Base-by-base conservation (phyloP, 2,888 invertebrate genomes). In the Drosophila ustulata region DNA sequence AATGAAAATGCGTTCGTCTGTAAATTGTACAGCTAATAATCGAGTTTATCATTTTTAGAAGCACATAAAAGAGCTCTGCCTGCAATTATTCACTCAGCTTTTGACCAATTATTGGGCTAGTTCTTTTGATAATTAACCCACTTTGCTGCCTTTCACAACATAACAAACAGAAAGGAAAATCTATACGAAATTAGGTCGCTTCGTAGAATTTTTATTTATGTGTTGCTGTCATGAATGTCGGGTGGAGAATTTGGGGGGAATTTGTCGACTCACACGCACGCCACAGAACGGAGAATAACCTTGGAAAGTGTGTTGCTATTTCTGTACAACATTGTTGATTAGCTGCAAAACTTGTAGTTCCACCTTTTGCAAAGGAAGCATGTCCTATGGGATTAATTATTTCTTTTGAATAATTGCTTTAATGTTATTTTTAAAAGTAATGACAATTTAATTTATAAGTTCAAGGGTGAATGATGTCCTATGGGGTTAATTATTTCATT, bases 341-440 rank as follows among this genome's bases (percentile, higher is more conserved):
- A 71, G 77, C 71, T 61, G 45, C 9, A 61, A 46, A 64, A 82
- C 71, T 71, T 78, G 69, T 80, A 18, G 18, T 80, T 74, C 68
- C 62, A 55, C 55, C 52, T 46, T 41, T 43, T 26, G 52, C 37
- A 65, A 65, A 18, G 30, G 18, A 18, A 18, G 18, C 1, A 18
- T 18, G 18, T 18, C 18, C 18, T 18, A 18, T 18, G 18, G 18
- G 18, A 18, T 18, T 18, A 18, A 18, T 18, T 18, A 18, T 18
- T 18, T 1, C 1, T 18, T 18, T 18, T n/a, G n/a, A n/a, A n/a
- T n/a, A n/a, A n/a, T n/a, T n/a, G n/a, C n/a, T n/a, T n/a, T n/a
- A n/a, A n/a, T n/a, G n/a, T n/a, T n/a, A n/a, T n/a, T n/a, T n/a
- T n/a, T n/a, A n/a, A n/a, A n/a, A n/a, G n/a, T n/a, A 18, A 1